Base-by-base conservation (phyloP, 2,888 invertebrate genomes). In the Ectemnius lituratus region DNA sequence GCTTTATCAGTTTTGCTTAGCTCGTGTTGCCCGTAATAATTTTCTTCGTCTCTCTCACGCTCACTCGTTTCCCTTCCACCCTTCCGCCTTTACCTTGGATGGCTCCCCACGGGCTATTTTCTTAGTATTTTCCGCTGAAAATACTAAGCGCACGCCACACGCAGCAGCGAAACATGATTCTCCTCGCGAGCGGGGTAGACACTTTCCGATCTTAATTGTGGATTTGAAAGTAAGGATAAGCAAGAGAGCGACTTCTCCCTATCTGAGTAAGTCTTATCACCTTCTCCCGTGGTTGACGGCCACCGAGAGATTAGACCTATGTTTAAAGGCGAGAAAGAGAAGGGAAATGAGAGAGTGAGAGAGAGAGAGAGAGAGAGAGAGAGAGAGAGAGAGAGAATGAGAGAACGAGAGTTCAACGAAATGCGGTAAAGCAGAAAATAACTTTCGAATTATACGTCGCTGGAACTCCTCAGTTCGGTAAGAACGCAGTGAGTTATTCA, bases 361-460 rank as follows among this genome's bases (percentile, higher is more conserved):
- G 28, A 37, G 28, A 37, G 28, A 2, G 28, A 8, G 28, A 2
- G 8, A 2, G 4, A 16, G 52, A 52, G 5, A 14, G 16, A n/a
- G n/a, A n/a, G 37, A 37, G 3, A 37, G 28, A 37, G 28, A 37
- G 28, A 2, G 28, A 8, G 28, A 2, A 4, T 0, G 4, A 16
- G 52, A 52, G 5, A 14, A 6, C 11, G 52, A 14, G 16, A 52
- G n/a, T 16, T 52, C 16, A 14, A 52, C 52, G 52, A 52, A 52
- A 52, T 52, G 14, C n/a, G 52, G 16, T n/a, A 52, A 52, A 52
- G 52, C 52, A 52, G 52, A 52, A 52, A 52, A 52, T 52, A 52
- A 52, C 52, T 52, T 52, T 52, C 52, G 14, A 52, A 52, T 52
- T 52, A 52, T 52, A 52, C 52, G 14, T 16, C 52, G 16, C 14